These are phyloP conservation scores for Sabellastarte sp. DNA, from an alignment of 2,888 invertebrate genomes.

Conservation along the genomic window DNA sequence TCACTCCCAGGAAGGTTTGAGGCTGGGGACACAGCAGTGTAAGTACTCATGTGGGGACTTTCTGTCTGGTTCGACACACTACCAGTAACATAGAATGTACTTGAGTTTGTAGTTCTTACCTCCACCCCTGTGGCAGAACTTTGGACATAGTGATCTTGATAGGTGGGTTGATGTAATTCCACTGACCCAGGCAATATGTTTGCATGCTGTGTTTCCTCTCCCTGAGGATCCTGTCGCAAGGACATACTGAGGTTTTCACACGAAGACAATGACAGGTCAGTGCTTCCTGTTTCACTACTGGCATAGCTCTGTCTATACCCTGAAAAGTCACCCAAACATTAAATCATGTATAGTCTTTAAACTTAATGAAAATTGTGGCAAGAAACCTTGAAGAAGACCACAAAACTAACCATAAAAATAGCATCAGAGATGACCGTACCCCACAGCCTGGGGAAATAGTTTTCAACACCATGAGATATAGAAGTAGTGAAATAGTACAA, in stretches of 20 bases:
- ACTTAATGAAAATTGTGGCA: too few species aligned
- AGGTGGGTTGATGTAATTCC: not conserved
- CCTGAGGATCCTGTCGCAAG: slow-evolving; percentile 82
- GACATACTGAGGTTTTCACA: slow-evolving; percentile 75
- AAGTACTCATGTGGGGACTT: too few species aligned
- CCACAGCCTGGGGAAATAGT: too few species aligned
- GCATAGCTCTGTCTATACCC: slow-evolving; percentile 78
- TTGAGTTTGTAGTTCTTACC: not conserved
- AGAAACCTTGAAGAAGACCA: too few species aligned
- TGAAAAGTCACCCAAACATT: not conserved
- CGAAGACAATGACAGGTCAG: slow-evolving; percentile 78
- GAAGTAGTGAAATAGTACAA: too few species aligned
- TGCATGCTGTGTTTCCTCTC: slow-evolving; percentile 78
- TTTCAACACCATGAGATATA: too few species aligned
- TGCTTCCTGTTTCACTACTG: slow-evolving; percentile 74
- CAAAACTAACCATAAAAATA: too few species aligned
- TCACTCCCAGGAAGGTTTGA: too few species aligned
- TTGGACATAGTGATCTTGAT: not conserved
- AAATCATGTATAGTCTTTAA: not conserved
- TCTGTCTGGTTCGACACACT: not conserved
- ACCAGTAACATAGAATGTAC: not conserved
- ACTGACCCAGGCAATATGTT: not conserved
- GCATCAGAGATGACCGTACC: too few species aligned
- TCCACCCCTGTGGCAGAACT: not conserved
- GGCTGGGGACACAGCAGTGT: too few species aligned